Evolutionary conservation across 2,797 vertebrate genomes (phyloP), one percentile per base, ranked within the genome.

Genomic region (Megalops cyprinoides): DNA sequence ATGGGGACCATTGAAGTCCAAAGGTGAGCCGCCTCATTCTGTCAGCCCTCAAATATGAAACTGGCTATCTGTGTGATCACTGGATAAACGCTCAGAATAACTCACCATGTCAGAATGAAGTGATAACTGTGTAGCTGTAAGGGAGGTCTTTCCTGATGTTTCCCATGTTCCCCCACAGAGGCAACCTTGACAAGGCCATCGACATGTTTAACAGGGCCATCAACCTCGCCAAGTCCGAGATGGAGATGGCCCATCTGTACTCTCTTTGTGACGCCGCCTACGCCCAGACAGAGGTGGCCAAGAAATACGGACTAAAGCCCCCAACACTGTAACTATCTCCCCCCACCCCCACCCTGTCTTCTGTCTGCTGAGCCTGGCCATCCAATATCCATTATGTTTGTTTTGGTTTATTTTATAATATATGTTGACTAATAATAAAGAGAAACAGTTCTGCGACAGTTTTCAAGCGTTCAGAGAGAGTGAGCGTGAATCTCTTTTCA

Each of bases 161-260:
- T 56, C 23, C 10, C 9, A 44, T 73, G 46, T 86, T 86, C 23
- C 81, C 60, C 79, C 87, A 81, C 92, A 99, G 98, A 94, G 98
- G 98, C 77, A 99, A 99, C 87, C 94, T 99, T 91, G 97, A 99
- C 89, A 98, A 97, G 95, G 98, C 98, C 58, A 99, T 99, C 89
- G 97, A 99, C 77, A 99, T 99, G 98, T 99, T 99, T 94, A 99
- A 98, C 95, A 99, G 98, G 95, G 98, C 98, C 85, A 99, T 99
- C 86, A 99, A 99, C 89, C 90, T 99, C 85, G 98, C 98, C 88
- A 99, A 99, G 90, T 99, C 98, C 0, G 98, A 99, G 93, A 99
- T 99, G 98, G 98, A 99, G 89, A 99, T 99, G 98, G 97, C 97
- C 75, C 98, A 99, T 87, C 94, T 99, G 82, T 99, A 99, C 91